Base-by-base conservation (phyloP, 1,140 invertebrate genomes). In the Drosophila athabasca region DNA sequence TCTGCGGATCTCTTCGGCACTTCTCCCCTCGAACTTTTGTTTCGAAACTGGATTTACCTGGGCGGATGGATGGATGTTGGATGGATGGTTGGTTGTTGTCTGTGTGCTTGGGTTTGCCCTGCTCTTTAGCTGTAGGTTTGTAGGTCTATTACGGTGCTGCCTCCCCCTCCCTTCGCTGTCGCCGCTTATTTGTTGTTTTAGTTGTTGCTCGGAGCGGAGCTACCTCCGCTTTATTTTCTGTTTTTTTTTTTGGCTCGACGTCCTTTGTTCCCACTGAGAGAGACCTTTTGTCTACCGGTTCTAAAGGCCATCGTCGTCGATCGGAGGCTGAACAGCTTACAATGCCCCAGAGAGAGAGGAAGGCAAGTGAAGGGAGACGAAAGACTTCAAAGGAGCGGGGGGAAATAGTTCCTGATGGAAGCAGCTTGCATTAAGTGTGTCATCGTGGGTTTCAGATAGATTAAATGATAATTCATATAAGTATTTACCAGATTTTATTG, bases 91-190 rank as follows among this genome's bases (percentile, higher is more conserved):
- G 51, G 1, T 1, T 31, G 11, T 69, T 68, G 62, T 57, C 71
- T 46, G 35, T 39, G 57, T 55, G 50, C 52, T 29, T 7, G 60
- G 9, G 11, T 60, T 62, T 57, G 62, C 65, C 58, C 59, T 67
- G 53, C 41, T 61, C 62, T 67, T 62, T 76, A 73, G 72, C 69
- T 81, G 78, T 79, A 75, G 78, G 69, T 75, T 75, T 83, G 61
- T 83, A 79, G 77, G 77, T 79, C 77, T 79, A 79, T 79, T 79
- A 79, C 77, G 77, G 77, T 80, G 77, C 60, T 66, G 41, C 19
- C 67, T 66, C 71, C 41, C 43, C 15, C 68, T 41, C 31, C 26
- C 54, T 29, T 15, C 19, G 7, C 2, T 24, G 0, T 24, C 41
- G 7, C 54, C 31, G 22, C 39, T 53, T 17, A 43, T 26, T 6